Percentiles rank a stretch among this genome's conserved stretches.
phyloP scores from a whole-genome alignment of 2,113 vertebrate genomes.

The Cyanoderma ruficeps region DNA sequence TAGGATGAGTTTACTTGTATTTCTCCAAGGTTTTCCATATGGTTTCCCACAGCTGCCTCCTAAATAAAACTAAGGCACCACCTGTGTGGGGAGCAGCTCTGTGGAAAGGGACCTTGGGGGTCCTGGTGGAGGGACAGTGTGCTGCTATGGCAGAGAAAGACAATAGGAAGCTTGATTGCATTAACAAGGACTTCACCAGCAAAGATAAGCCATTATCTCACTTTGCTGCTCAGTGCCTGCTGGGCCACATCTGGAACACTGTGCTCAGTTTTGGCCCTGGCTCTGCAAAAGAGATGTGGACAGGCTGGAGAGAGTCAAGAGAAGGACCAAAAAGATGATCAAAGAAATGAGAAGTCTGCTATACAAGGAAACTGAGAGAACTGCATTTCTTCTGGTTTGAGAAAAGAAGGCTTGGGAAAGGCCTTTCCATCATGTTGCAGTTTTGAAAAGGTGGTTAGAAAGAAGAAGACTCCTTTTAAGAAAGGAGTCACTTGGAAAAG shows the following conservation, averaged over 20 bases:
- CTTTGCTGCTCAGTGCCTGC: not conserved
- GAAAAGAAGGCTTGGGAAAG: not conserved
- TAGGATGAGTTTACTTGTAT: rapidly evolving
- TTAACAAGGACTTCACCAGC: not conserved
- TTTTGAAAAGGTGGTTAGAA: not conserved
- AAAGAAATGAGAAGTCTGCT: not conserved
- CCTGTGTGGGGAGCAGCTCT: not conserved
- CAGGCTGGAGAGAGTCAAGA: not conserved
- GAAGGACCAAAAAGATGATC: not conserved
- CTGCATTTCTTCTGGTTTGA: not conserved
- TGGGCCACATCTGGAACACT: not conserved
- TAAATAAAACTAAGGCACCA: not conserved
- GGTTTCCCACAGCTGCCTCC: not conserved
- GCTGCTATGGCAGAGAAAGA: not conserved
- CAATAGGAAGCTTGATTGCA: not conserved
- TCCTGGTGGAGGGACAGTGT: too few relatives aligned
- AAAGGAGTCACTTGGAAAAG: not conserved
- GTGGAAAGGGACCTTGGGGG: not conserved
- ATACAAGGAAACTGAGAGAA: not conserved
- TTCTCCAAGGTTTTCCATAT: not conserved
- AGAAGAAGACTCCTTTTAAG: not conserved
- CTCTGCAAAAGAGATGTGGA: not conserved
- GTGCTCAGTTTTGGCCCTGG: not conserved
- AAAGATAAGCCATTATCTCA: not conserved
- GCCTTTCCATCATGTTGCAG: too few relatives aligned